Evolutionary conservation across 2,888 invertebrate species (phyloP).

Genomic region (Trissoscelio sp.): DNA sequence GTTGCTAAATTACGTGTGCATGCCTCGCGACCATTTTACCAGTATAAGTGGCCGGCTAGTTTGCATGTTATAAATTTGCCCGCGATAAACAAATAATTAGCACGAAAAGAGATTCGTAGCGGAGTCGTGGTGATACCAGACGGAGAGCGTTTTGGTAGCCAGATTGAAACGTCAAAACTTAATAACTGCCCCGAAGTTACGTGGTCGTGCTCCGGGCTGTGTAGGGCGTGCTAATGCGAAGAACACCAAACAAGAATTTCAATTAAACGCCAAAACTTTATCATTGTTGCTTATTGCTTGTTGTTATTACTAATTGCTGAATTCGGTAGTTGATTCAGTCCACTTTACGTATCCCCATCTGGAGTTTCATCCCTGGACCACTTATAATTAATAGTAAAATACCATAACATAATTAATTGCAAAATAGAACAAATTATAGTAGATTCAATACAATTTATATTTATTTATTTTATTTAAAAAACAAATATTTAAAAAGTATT

Average conservation of each 20-base stretch:
- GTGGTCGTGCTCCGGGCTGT: conserved; percentile 40
- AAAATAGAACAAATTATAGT: too few relatives aligned
- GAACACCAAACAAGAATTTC: conserved; percentile 51
- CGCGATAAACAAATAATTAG: conserved; percentile 81
- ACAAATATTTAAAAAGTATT: too few relatives aligned
- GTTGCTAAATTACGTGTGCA: conserved; percentile 42
- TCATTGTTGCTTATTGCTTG: conserved; percentile 14
- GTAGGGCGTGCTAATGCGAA: conserved; percentile 45
- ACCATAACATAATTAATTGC: too few relatives aligned
- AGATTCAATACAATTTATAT: too few relatives aligned
- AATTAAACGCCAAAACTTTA: conserved; percentile 45
- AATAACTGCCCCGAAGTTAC: conserved; percentile 62
- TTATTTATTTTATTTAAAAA: too few relatives aligned
- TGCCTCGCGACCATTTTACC: conserved; percentile 72
- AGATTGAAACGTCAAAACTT: conserved; percentile 69
- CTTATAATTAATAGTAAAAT: too few relatives aligned
- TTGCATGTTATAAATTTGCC: conserved; percentile 74
- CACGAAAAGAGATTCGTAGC: conserved; percentile 70
- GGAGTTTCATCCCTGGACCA: too few relatives aligned
- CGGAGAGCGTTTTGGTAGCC: conserved; percentile 18
- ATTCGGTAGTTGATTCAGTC: conserved; percentile 25
- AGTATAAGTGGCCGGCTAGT: conserved; percentile 61
- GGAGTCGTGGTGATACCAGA: conserved; percentile 23
- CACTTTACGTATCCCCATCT: too few relatives aligned
- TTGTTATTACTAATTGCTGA: conserved; percentile 20